These are phyloP conservation scores for Drosophila arizonae DNA, from an alignment of 1,140 invertebrate species.

Conservation along the genomic window DNA sequence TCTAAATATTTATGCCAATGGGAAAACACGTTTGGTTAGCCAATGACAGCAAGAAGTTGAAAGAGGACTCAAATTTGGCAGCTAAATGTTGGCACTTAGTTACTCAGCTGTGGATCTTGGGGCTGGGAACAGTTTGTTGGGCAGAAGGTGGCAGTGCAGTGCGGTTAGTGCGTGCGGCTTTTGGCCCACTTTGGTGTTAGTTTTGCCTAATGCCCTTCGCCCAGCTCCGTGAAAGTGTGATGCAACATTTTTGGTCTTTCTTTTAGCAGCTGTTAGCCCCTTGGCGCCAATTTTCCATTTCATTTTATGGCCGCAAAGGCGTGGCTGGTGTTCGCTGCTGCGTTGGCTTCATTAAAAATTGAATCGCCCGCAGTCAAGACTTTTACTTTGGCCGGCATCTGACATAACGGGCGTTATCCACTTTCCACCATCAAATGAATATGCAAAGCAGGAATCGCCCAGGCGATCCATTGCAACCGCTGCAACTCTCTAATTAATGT, in stretches of 20 bases:
- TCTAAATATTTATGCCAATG: background rate
- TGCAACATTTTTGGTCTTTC: slow-evolving; percentile 41
- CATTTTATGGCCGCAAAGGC: slow-evolving; percentile 37
- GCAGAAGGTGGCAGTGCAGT: slow-evolving; percentile 1
- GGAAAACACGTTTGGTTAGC: background rate
- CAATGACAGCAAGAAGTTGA: background rate
- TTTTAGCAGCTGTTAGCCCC: slow-evolving; percentile 20
- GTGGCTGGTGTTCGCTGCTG: slow-evolving; percentile 7
- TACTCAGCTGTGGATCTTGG: background rate
- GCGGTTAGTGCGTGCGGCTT: background rate
- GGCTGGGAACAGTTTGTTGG: background rate
- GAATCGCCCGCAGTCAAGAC: slow-evolving; percentile 42
- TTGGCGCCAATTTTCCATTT: slow-evolving; percentile 40
- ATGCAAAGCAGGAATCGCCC: slow-evolving; percentile 1
- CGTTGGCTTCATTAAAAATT: slow-evolving; percentile 50
- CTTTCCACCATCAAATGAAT: slow-evolving; percentile 1
- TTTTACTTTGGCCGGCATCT: slow-evolving; percentile 34
- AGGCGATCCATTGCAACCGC: background rate
- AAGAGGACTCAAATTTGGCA: background rate
- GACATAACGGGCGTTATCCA: slow-evolving; percentile 26
- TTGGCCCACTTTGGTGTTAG: slow-evolving; percentile 24
- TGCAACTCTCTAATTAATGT: background rate
- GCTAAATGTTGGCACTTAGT: background rate
- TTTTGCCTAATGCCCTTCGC: slow-evolving; percentile 40
- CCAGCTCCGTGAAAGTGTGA: slow-evolving; percentile 26